phyloP scores from a whole-genome alignment of 2,888 invertebrate species.

The Megalurothrips usitatus region DNA sequence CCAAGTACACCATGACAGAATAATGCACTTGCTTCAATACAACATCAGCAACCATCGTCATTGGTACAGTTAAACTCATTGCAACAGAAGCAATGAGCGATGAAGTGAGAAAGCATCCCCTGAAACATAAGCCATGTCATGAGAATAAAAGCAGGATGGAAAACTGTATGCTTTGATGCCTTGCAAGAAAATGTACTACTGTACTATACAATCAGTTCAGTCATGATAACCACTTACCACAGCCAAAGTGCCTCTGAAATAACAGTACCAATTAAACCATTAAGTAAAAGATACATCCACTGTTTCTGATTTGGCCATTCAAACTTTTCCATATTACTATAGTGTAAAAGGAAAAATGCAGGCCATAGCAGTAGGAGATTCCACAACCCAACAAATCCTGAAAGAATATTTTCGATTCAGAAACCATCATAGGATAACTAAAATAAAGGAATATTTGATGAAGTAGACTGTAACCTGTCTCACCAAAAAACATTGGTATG shows the following conservation, averaged over 20 bases:
- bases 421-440: slow-evolving; percentile 12
- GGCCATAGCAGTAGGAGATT: slow-evolving; percentile 86
- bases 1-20: slow-evolving; percentile 68
- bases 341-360: slow-evolving; percentile 80
- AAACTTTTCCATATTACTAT: slow-evolving; percentile 73
- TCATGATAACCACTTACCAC: slow-evolving; percentile 58
- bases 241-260: slow-evolving; percentile 89
- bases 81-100: slow-evolving; percentile 82
- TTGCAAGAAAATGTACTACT: slow-evolving; percentile 14
- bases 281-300: slow-evolving; percentile 72
- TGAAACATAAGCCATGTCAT: slow-evolving; percentile 49
- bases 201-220: slow-evolving; percentile 17
- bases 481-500: slow-evolving; percentile 92
- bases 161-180: background rate
- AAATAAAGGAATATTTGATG: slow-evolving; percentile 31
- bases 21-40: slow-evolving; percentile 64
- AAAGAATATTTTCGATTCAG: slow-evolving; percentile 37
- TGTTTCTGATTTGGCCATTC: slow-evolving; percentile 79
- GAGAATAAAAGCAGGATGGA: slow-evolving; percentile 7
- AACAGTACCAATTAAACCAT: slow-evolving; percentile 86
- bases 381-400: slow-evolving; percentile 91
- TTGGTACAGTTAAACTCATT: slow-evolving; percentile 80
- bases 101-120: slow-evolving; percentile 93
- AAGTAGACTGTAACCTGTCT: slow-evolving; percentile 41
- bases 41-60: slow-evolving; percentile 82